Conservation (phyloP, 2,113 vertebrate genomes). For the Labeo catla region DNA sequence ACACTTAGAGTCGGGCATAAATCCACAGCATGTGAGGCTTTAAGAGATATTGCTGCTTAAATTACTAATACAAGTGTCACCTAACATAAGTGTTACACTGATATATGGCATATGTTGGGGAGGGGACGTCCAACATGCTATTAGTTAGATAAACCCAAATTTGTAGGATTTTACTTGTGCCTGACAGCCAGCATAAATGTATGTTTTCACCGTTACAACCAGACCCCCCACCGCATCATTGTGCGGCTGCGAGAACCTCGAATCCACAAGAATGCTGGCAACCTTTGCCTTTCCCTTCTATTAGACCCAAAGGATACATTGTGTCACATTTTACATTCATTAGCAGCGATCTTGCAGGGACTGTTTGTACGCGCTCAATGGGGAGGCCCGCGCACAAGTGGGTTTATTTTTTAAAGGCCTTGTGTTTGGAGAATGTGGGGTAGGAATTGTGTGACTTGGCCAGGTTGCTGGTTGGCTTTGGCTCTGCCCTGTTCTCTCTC, state of each 20-base stretch:
- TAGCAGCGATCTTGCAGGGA: conserved; percentile 46
- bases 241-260: conserved; percentile 7
- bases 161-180: conserved; percentile 29
- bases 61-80: conserved; percentile 41
- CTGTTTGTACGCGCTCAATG: conserved; percentile 52
- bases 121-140: neutral
- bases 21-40: conserved; percentile 47
- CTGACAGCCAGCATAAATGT: conserved; percentile 24
- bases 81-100: conserved; percentile 34
- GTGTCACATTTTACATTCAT: conserved; percentile 53
- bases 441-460: conserved; percentile 66
- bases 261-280: conserved; percentile 25
- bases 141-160: conserved; percentile 34
- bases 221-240: conserved; percentile 12
- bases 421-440: conserved; percentile 60
- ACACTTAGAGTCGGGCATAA: conserved; percentile 53
- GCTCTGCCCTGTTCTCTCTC: conserved; percentile 58
- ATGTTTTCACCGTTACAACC: conserved; percentile 6
- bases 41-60: conserved; percentile 51
- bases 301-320: conserved; percentile 33
- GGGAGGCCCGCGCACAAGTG: conserved; percentile 47
- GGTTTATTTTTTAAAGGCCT: conserved; percentile 60
- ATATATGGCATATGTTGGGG: conserved; percentile 39
- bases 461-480: conserved; percentile 67
- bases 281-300: conserved; percentile 23